These are phyloP conservation scores for Galeruca laticollis DNA, from an alignment of 2,888 invertebrate species.

Conservation along the genomic window DNA sequence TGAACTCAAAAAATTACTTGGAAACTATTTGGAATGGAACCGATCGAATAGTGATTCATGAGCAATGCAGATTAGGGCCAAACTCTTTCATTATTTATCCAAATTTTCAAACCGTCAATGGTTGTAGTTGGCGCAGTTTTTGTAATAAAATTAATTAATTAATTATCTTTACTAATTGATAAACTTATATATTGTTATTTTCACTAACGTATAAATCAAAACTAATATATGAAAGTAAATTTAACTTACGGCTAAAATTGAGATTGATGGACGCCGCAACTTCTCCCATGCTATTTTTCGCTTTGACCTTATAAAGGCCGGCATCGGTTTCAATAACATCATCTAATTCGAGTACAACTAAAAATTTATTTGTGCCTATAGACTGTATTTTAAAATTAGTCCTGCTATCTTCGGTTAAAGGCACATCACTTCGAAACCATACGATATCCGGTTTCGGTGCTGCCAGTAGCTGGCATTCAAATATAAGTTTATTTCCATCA, in stretches of 20 bases:
- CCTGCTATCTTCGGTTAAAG: constrained; percentile 85
- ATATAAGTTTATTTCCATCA: constrained; percentile 93
- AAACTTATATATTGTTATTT: background rate
- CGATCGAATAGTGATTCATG: no score
- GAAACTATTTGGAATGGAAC: no score
- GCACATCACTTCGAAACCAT: constrained; percentile 92
- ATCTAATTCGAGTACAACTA: constrained; percentile 92
- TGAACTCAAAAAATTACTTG: no score
- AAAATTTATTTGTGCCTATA: constrained; percentile 86
- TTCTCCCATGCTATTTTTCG: constrained; percentile 97
- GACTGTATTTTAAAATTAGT: constrained; percentile 91
- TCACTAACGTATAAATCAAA: background rate
- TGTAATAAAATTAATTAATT: constrained; percentile 21
- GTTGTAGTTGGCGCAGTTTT: background rate
- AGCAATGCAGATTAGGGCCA: no score
- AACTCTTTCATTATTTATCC: no score
- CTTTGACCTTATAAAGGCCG: constrained; percentile 96
- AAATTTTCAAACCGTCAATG: no score
- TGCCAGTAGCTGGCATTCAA: constrained; percentile 91
- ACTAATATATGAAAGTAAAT: constrained; percentile 8
- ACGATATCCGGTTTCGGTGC: constrained; percentile 91
- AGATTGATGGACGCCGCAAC: constrained; percentile 96
- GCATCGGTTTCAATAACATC: constrained; percentile 96
- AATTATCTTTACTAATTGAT: background rate
- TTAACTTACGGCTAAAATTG: constrained; percentile 96